Evolutionary conservation across 2,797 vertebrate species (phyloP), one percentile per base, ranked within the genome.

Genomic region (Sebastes hopkinsi): DNA sequence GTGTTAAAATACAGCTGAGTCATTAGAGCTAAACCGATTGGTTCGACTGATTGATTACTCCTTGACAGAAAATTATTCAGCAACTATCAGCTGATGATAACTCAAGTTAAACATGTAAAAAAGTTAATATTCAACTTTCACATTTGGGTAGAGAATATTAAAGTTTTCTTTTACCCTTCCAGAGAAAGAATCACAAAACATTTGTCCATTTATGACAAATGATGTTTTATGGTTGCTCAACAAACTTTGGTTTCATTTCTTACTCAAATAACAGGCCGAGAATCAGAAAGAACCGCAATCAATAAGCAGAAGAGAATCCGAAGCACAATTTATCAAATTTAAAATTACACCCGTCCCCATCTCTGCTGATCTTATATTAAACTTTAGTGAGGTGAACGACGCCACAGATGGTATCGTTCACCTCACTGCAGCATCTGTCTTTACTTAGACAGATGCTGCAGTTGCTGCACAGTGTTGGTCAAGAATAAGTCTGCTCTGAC

Each of bases 401-500:
- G 59, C 34, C 46, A 22, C 29, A 7, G 12, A 34, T 38, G 61
- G 34, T 22, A 2, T 5, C 22, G 14, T 11, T 27, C 38, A 67
- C 42, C 42, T 52, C 65, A 23, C 29, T 4, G 69, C 10, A 73
- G 38, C 59, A 74, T 32, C 72, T 69, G 66, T 75, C 66, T 29
- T 58, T 29, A 42, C 66, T 78, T 67, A 61, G 69, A 85, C 77
- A 84, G 79, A 82, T 82, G 62, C 67, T 82, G 67, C 75, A 64
- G 61, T 67, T 64, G 50, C 38, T 18, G 56, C 58, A 71, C 64
- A 68, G 68, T 77, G 54, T 50, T 30, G 78, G 85, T 91, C 78
- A 86, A 71, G 30, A 38, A 46, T 54, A 50, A 23, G 34, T 73
- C 27, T 34, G 36, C 18, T 6, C 4, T 64, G 42, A 54, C 30